Base-by-base conservation (phyloP, 2,888 invertebrate genomes). In the Xestoiulus laeticollis region DNA sequence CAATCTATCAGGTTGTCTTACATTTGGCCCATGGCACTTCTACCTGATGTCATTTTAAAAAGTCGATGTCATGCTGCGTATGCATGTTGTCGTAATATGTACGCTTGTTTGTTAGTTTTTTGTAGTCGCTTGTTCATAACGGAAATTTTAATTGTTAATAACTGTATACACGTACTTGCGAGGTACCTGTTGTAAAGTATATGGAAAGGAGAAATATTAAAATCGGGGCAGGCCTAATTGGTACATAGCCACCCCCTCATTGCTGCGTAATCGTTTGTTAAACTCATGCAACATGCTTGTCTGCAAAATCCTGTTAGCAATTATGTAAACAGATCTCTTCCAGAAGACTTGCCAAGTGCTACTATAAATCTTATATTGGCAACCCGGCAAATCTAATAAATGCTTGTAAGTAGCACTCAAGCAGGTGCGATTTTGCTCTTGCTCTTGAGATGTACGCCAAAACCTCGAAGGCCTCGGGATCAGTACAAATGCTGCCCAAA, bases 291-390 rank as follows among this genome's bases (percentile, higher is more conserved):
- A 68, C 68, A 68, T 26, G 68, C 68, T 68, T 26, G 68, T 68
- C 68, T 26, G 68, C 68, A 22, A 26, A 68, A 68, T 68, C 22
- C 26, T 1, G 68, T 26, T 68, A 68, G 26, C 68, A 68, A 68
- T 68, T 68, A 22, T 68, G 68, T 68, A 68, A 68, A 68, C 68
- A 68, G 68, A 68, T 68, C 68, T 22, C n/a, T 68, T 26, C 68
- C 68, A 68, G 68, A 22, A 68, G 22, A 68, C 68, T 68, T 68
- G 68, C 68, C 68, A 68, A 68, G 68, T 68, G 68, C 68, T 68
- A 22, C 68, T 22, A 68, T 68, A 68, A 68, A 68, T 68, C 68
- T 68, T 22, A 68, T 68, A 68, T 68, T 68, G 68, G 68, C 26
- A 68, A 26, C 8, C 68, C 6, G 68, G 68, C 68, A 68, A 68